Conservation (phyloP, 2,113 vertebrate species). For the Cheilinus undulatus region DNA sequence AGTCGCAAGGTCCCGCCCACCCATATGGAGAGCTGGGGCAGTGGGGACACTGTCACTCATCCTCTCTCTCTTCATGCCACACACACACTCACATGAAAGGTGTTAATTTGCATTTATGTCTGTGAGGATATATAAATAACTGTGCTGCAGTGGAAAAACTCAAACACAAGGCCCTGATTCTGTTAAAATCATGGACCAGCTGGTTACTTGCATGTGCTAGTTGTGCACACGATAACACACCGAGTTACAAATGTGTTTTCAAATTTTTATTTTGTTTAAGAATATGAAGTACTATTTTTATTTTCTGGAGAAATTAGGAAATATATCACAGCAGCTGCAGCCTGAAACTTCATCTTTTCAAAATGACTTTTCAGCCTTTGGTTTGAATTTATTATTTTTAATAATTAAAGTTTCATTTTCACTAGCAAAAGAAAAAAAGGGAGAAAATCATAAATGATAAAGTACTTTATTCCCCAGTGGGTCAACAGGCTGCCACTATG, state of each 20-base stretch:
- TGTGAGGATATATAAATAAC: background rate
- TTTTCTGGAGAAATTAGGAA: no score
- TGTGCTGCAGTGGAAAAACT: background rate
- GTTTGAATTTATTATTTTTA: no score
- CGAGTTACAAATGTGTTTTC: background rate
- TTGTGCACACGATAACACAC: background rate
- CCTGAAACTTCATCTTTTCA: no score
- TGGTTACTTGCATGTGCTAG: background rate
- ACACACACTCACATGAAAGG: conserved; percentile 4
- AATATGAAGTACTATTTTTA: no score
- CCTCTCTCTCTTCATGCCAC: conserved; percentile 5
- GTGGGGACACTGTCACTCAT: conserved; percentile 51
- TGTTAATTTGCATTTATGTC: conserved; percentile 3
- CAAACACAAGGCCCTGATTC: background rate
- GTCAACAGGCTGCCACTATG: no score
- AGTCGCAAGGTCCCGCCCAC: conserved; percentile 90
- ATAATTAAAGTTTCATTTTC: no score
- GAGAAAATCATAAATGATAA: no score
- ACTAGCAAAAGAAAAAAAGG: no score
- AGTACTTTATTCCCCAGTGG: no score
- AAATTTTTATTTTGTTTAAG: background rate
- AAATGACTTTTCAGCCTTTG: no score
- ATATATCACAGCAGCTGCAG: no score
- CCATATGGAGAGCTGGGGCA: conserved; percentile 90
- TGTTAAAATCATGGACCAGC: background rate